phyloP scores from a whole-genome alignment of 2,113 vertebrate species.

The Orthonyx spaldingii region DNA sequence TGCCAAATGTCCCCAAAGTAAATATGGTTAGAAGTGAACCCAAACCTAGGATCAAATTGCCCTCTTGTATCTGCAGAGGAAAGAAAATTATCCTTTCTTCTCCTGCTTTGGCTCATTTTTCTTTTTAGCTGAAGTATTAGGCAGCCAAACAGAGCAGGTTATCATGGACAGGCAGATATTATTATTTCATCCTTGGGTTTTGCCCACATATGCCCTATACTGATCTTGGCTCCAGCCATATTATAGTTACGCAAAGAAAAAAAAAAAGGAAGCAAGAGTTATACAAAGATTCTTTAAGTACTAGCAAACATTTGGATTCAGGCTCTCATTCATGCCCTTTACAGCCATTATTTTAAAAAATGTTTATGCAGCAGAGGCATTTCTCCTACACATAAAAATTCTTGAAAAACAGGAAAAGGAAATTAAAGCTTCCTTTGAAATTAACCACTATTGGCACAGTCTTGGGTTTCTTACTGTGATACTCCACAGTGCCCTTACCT shows the following conservation, averaged over 20 bases:
- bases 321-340: not conserved
- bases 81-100: not conserved
- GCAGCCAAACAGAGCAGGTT: not conserved
- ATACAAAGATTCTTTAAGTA: not conserved
- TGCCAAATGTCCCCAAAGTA: not conserved
- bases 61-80: not conserved
- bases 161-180: not conserved
- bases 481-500: not conserved
- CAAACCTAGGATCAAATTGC: not conserved
- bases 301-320: not conserved
- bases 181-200: not conserved
- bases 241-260: not conserved
- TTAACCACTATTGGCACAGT: not conserved
- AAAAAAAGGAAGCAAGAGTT: not conserved
- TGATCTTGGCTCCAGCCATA: not conserved
- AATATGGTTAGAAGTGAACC: not conserved
- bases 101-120: not conserved
- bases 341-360: not conserved
- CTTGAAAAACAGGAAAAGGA: slow-evolving; percentile 66
- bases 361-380: slow-evolving; percentile 4
- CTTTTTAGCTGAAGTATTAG: not conserved
- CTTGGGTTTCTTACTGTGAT: not conserved
- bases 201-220: not conserved
- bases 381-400: slow-evolving; percentile 21
- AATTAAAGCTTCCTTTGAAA: slow-evolving; percentile 31